A percentile compares a stretch with the other conserved stretches of the same genome.
Evolutionary conservation across 2,888 invertebrate species (phyloP).

Genomic region (Phymatocera aterrima): DNA sequence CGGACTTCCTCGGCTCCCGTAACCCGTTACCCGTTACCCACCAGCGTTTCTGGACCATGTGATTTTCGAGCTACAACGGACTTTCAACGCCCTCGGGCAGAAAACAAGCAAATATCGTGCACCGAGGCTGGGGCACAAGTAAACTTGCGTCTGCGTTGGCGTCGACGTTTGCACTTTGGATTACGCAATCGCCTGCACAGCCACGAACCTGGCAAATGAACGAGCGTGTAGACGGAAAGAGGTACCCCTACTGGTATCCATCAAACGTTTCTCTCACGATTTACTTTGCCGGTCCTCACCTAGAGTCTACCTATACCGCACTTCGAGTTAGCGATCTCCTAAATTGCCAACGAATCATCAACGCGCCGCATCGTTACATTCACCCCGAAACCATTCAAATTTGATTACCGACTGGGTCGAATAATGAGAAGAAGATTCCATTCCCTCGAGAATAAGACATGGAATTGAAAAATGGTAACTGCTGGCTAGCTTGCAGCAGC

Average conservation of each 20-base stretch:
- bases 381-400: not conserved
- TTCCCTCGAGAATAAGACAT: not conserved
- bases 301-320: not conserved
- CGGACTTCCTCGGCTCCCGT: too few species aligned
- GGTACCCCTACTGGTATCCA: slow-evolving; percentile 8
- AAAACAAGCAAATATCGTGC: slow-evolving; percentile 35
- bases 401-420: not conserved
- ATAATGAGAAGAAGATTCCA: not conserved
- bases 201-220: slow-evolving; percentile 14
- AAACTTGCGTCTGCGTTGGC: slow-evolving; percentile 39
- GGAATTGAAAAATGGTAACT: not conserved
- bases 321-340: not conserved
- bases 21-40: not conserved
- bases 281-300: not conserved
- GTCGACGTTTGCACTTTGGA: slow-evolving; percentile 62
- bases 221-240: slow-evolving; percentile 14
- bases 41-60: slow-evolving; percentile 21
- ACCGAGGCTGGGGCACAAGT: not conserved
- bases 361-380: not conserved
- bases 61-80: slow-evolving; percentile 10
- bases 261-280: slow-evolving; percentile 16
- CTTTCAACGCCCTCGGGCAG: slow-evolving; percentile 4
- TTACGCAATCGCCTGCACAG: slow-evolving; percentile 60
- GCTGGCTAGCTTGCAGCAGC: too few species aligned
- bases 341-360: not conserved